Base-by-base conservation (phyloP, 2,888 invertebrate genomes). In the Lycaena phlaeas region DNA sequence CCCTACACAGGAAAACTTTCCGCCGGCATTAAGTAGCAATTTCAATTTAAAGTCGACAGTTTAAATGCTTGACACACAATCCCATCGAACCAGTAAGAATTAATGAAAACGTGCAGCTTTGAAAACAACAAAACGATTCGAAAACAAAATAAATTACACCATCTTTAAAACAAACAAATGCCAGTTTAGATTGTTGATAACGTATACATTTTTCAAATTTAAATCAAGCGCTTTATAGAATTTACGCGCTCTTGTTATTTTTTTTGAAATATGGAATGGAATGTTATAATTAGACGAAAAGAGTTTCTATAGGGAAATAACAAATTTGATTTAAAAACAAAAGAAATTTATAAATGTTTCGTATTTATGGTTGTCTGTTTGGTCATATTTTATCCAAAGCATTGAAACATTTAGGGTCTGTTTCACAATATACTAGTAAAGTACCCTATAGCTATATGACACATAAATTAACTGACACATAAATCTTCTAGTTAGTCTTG, bases 41-140 rank as follows among this genome's bases (percentile, higher is more conserved):
- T 34, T 22, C 34, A 34, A 34, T 34, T 34, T 34, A 34, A 34
- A 34, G 34, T 34, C 34, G 34, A 34, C 34, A 34, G 34, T 34
- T 34, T 34, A 34, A 34, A 22, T 18, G 34, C 34, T 18, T 34
- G 34, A 34, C 34, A 34, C 18, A 34, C 34, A 18, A 34, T 34
- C 34, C 34, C 34, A 34, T 34, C 22, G 34, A 34, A 34, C 10
- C 34, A 34, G 34, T 34, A 34, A 11, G 18, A 34, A 34, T 34
- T 22, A 34, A 34, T 34, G 34, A 18, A 18, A 34, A 22, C 34
- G 18, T 34, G 34, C 22, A 22, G 22, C 31, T 18, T 17, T 18
- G 31, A 6, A 17, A 18, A 34, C 12, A 34, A 12, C 18, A 34
- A 22, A 17, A 34, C 34, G 10, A 4, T 34, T 17, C 12, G n/a